Evolutionary conservation across 2,797 vertebrate genomes (phyloP).

Genomic region (Neomorphus geoffroyi): DNA sequence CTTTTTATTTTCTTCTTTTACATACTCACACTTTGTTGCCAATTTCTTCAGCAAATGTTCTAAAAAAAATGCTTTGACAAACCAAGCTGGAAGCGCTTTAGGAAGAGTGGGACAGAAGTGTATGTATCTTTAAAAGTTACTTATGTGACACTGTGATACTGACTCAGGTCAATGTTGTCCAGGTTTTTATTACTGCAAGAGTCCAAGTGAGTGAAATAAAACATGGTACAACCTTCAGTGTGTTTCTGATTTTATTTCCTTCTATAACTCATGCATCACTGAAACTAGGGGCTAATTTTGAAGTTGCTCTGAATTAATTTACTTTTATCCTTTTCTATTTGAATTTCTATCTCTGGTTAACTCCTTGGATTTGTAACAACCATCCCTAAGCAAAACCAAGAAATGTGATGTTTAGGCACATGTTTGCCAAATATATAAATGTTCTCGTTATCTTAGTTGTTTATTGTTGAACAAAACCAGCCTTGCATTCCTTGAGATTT

Average conservation of each 20-base stretch:
- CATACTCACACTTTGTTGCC: neutral
- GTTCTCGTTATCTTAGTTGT: neutral
- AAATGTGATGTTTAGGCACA: neutral
- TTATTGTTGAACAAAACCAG: conserved; percentile 18
- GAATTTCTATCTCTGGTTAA: neutral
- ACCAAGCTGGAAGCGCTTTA: neutral
- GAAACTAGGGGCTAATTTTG: neutral
- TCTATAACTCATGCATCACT: neutral
- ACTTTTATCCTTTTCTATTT: neutral
- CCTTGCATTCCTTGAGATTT: conserved; percentile 1
- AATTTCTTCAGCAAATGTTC: neutral
- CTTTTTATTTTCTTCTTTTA: neutral
- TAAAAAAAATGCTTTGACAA: neutral
- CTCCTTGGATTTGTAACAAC: neutral
- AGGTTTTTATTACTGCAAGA: neutral
- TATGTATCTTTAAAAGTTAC: neutral
- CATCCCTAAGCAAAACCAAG: neutral
- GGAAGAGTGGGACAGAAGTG: neutral
- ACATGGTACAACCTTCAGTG: neutral
- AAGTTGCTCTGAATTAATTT: neutral
- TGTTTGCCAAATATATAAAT: neutral
- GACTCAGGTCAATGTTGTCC: neutral
- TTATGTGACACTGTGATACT: neutral
- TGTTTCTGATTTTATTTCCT: neutral
- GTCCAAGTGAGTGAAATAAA: neutral